phyloP scores from a whole-genome alignment of 37 sponge, comb jelly and placozoan genomes.

The Geodia barretti region DNA sequence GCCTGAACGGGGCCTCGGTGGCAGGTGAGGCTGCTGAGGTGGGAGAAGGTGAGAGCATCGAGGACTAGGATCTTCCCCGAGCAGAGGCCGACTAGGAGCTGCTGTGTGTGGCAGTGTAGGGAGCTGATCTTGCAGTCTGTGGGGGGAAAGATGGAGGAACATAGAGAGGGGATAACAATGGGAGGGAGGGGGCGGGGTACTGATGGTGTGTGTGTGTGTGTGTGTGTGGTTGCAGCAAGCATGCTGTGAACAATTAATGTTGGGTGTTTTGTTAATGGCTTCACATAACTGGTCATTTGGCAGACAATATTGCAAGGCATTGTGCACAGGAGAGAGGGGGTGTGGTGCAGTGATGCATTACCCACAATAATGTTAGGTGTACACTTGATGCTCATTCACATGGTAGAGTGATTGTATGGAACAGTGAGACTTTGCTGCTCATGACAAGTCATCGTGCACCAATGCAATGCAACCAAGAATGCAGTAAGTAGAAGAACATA shows the following conservation, averaged over 20 bases:
- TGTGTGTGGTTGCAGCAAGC: background rate
- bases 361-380: no score
- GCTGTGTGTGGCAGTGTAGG: constrained; percentile 19
- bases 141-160: constrained; percentile 27
- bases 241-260: background rate
- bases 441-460: no score
- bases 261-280: no score
- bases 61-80: constrained; percentile 57
- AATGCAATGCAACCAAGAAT: no score
- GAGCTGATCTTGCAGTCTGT: constrained; percentile 43
- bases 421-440: background rate
- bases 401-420: background rate
- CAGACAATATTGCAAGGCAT: no score
- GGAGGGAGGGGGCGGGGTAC: constrained; percentile 1
- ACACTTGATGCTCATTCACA: no score
- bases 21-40: constrained; percentile 22
- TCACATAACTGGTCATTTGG: no score
- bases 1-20: constrained; percentile 5
- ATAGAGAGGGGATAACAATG: constrained; percentile 1
- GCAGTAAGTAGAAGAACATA: no score
- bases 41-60: constrained; percentile 16
- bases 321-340: no score
- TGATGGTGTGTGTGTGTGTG: constrained; percentile 40
- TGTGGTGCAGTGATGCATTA: no score
- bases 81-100: constrained; percentile 53